phyloP scores from a whole-genome alignment of 2,113 vertebrate genomes.

The Cyanocitta stelleri region DNA sequence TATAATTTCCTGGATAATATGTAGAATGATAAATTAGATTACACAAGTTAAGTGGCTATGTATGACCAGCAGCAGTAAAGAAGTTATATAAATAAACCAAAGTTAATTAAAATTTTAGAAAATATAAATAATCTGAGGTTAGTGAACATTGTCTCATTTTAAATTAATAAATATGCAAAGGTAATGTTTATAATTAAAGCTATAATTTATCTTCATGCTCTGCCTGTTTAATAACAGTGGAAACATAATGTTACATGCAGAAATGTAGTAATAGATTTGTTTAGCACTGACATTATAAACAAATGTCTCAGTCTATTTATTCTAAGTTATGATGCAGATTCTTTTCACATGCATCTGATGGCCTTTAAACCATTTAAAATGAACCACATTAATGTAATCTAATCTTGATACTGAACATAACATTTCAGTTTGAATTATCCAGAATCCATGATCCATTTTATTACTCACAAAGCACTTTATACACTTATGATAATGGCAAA shows the following conservation, averaged over 20 bases:
- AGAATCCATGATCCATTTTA: slow-evolving; percentile 84
- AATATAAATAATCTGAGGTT: slow-evolving; percentile 75
- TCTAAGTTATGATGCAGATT: slow-evolving; percentile 83
- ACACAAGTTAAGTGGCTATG: slow-evolving; percentile 34
- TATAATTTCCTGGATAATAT: slow-evolving; percentile 26
- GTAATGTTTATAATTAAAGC: slow-evolving; percentile 80
- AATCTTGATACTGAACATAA: slow-evolving; percentile 83
- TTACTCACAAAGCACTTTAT: slow-evolving; percentile 81
- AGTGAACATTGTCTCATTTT: slow-evolving; percentile 74
- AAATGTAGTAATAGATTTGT: slow-evolving; percentile 81
- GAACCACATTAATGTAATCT: slow-evolving; percentile 83
- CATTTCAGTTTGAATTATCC: slow-evolving; percentile 86
- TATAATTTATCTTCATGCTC: slow-evolving; percentile 78
- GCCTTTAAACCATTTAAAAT: slow-evolving; percentile 85
- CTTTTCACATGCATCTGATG: slow-evolving; percentile 78
- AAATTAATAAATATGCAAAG: slow-evolving; percentile 75
- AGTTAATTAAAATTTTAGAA: slow-evolving; percentile 77
- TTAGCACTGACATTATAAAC: slow-evolving; percentile 81
- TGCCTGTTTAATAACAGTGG: slow-evolving; percentile 75
- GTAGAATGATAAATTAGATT: slow-evolving; percentile 26
- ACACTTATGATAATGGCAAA: slow-evolving; percentile 82
- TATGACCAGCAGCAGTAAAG: slow-evolving; percentile 59
- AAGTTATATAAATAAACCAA: slow-evolving; percentile 68
- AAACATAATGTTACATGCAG: slow-evolving; percentile 73
- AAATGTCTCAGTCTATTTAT: slow-evolving; percentile 85